Evolutionary conservation across 2,888 invertebrate species (phyloP).

Genomic region (Tipula vernalis): DNA sequence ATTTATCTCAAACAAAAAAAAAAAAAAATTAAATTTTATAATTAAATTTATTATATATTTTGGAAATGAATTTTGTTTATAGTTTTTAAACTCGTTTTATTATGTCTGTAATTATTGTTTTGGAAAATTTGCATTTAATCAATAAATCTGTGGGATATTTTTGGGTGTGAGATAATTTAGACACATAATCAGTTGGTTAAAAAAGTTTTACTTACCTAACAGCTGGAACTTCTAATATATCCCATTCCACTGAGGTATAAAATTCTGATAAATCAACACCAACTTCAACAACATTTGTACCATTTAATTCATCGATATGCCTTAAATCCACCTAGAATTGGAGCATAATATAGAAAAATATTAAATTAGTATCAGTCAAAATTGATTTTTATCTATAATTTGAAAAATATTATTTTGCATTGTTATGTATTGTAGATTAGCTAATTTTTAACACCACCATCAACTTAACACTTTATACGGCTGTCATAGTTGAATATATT

Average conservation of each 20-base stretch:
- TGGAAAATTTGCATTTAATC: not conserved
- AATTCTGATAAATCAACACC: slow-evolving; percentile 96
- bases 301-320: slow-evolving; percentile 83
- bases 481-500: too few species aligned
- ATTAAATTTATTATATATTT: not conserved
- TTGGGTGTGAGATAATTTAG: not conserved
- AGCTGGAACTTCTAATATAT: slow-evolving; percentile 91
- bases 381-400: not conserved
- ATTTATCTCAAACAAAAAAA: too few species aligned
- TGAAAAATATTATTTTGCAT: too few species aligned
- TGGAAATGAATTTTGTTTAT: not conserved
- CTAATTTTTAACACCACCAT: too few species aligned
- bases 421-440: too few species aligned
- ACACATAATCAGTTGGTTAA: not conserved
- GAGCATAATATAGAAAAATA: not conserved
- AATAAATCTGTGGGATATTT: not conserved
- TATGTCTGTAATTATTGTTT: not conserved
- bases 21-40: not conserved
- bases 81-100: not conserved
- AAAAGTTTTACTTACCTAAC: slow-evolving; percentile 51
- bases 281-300: slow-evolving; percentile 79
- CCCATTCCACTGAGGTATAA: slow-evolving; percentile 99
- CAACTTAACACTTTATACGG: too few species aligned
- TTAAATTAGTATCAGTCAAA: not conserved
- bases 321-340: slow-evolving; percentile 67